Conservation (phyloP, 1,140 invertebrate genomes). For the Homarus americanus region DNA sequence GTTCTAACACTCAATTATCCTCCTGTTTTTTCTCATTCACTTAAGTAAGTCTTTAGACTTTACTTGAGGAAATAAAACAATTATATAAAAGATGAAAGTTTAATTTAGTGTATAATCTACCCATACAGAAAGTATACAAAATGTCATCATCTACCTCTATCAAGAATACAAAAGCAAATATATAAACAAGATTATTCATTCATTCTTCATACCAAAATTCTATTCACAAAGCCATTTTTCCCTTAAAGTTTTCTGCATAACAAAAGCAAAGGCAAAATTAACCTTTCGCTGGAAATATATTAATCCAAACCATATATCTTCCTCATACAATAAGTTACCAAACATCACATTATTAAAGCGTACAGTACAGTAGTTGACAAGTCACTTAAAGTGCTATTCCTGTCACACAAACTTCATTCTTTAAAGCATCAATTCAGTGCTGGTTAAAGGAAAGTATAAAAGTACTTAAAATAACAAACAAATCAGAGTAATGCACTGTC, state of each 20-base stretch:
- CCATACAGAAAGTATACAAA: slow-evolving; percentile 13
- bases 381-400: too few species aligned
- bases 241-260: not conserved
- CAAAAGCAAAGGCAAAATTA: not conserved
- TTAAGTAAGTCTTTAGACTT: too few species aligned
- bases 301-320: too few species aligned
- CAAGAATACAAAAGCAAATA: not conserved
- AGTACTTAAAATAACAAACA: not conserved
- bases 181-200: not conserved
- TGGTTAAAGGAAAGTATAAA: not conserved
- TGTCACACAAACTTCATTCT: too few species aligned
- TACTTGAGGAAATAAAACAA: not conserved
- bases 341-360: not conserved
- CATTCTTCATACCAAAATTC: not conserved
- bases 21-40: too few species aligned
- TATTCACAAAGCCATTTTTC: not conserved
- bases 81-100: not conserved
- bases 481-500: not conserved
- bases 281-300: too few species aligned
- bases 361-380: too few species aligned
- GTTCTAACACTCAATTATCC: too few species aligned
- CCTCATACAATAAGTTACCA: not conserved
- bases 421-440: not conserved
- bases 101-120: not conserved
- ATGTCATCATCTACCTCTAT: not conserved